Conservation (phyloP, 2,797 vertebrate species). For the Threskiornis aethiopicus region DNA sequence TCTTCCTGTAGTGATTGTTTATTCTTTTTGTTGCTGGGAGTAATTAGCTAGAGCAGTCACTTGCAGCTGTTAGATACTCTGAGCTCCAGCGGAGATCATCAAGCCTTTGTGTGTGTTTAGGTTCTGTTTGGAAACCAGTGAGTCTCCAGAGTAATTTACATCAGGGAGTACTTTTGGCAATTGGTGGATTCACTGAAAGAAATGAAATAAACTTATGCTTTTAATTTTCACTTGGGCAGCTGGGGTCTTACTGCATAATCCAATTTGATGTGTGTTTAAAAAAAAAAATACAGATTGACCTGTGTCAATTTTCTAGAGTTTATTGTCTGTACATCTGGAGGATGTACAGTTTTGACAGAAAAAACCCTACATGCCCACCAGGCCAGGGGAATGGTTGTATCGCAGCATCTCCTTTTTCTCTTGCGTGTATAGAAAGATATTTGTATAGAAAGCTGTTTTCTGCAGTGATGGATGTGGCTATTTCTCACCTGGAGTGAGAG, state of each 20-base stretch:
- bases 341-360: neutral
- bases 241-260: neutral
- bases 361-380: fast-evolving
- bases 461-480: fast-evolving
- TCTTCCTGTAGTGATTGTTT: constrained; percentile 69
- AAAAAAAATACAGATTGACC: neutral
- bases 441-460: neutral
- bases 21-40: constrained; percentile 65
- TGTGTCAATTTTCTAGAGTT: neutral
- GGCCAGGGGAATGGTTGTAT: neutral
- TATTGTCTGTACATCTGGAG: neutral
- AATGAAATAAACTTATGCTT: neutral
- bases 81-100: constrained; percentile 59
- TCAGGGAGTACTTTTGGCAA: neutral
- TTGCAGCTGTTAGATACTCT: constrained; percentile 69
- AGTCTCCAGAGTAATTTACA: constrained; percentile 5
- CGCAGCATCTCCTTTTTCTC: fast-evolving
- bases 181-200: neutral
- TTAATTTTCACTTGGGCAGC: neutral
- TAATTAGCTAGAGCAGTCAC: constrained; percentile 71
- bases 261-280: neutral
- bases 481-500: neutral
- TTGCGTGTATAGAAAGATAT: neutral
- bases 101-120: constrained; percentile 63
- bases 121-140: constrained; percentile 53